phyloP scores from a whole-genome alignment of 2,888 invertebrate species.

The Pemphredon lugubris region DNA sequence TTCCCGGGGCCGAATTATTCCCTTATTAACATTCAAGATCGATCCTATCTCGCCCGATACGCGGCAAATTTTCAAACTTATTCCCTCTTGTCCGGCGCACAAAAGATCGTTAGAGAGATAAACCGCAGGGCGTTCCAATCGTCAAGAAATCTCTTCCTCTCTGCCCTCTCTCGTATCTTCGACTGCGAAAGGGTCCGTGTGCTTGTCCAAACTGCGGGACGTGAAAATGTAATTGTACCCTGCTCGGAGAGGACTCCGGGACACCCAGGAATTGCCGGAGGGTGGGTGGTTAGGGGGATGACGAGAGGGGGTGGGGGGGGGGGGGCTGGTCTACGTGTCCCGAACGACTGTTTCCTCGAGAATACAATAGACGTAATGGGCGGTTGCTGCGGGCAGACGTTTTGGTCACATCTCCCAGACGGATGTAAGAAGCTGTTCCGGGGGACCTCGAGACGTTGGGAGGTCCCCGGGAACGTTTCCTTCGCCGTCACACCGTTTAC shows the following conservation, averaged over 20 bases:
- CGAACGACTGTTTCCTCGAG: conserved; percentile 60
- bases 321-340: conserved; percentile 28
- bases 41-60: conserved; percentile 44
- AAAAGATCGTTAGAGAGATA: conserved; percentile 63
- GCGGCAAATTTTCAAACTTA: conserved; percentile 46
- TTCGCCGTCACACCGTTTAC: conserved; percentile 65
- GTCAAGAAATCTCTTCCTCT: conserved; percentile 49
- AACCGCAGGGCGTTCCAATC: conserved; percentile 54
- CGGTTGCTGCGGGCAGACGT: conserved; percentile 76
- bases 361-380: conserved; percentile 73
- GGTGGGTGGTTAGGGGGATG: too few species aligned
- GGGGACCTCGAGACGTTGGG: conserved; percentile 58
- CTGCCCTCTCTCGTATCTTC: conserved; percentile 40
- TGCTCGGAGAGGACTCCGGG: conserved; percentile 27
- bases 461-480: conserved; percentile 71
- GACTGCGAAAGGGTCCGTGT: conserved; percentile 42
- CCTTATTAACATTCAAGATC: conserved; percentile 62
- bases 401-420: conserved; percentile 68
- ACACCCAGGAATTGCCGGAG: conserved; percentile 28
- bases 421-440: conserved; percentile 67
- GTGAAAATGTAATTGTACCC: conserved; percentile 65
- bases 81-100: conserved; percentile 26
- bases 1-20: conserved; percentile 31
- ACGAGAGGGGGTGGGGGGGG: not conserved
- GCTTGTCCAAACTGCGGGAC: conserved; percentile 44